Percentiles rank a stretch among this genome's conserved stretches.
Conservation (phyloP, 2,888 invertebrate genomes). For the Crepidodera aurea region DNA sequence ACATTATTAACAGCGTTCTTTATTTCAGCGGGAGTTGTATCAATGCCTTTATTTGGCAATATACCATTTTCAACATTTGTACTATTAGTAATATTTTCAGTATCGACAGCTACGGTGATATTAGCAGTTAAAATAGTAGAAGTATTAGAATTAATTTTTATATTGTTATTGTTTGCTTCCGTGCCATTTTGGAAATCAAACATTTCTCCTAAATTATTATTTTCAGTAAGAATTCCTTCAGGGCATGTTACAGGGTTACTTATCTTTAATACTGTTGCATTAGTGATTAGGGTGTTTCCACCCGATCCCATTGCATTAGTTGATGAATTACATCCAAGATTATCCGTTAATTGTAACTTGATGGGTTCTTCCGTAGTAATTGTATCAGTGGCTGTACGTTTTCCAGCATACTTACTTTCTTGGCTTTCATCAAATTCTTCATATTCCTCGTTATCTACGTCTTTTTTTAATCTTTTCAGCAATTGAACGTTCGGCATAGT, state of each 20-base stretch:
- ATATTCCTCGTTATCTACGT: neutral
- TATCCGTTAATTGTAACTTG: constrained; percentile 1
- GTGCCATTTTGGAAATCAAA: neutral
- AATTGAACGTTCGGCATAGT: neutral
- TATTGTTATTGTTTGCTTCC: neutral
- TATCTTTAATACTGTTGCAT: neutral
- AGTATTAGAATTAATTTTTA: neutral
- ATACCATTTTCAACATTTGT: neutral
- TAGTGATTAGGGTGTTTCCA: neutral
- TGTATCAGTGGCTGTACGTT: neutral
- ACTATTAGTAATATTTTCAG: too few relatives aligned
- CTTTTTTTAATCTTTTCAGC: constrained; percentile 1
- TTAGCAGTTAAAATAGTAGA: neutral
- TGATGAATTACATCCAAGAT: neutral
- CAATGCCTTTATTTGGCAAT: neutral
- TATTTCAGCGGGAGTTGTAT: neutral
- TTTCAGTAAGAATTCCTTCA: constrained; percentile 2
- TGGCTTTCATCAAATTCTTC: constrained; percentile 2
- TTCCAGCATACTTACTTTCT: neutral
- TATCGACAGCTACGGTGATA: neutral
- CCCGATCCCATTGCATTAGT: neutral
- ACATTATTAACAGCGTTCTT: neutral
- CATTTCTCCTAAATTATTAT: neutral
- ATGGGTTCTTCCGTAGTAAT: constrained; percentile 4
- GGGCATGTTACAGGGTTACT: neutral